Conservation (phyloP, 2,113 vertebrate genomes). For the Lanius collurio region DNA sequence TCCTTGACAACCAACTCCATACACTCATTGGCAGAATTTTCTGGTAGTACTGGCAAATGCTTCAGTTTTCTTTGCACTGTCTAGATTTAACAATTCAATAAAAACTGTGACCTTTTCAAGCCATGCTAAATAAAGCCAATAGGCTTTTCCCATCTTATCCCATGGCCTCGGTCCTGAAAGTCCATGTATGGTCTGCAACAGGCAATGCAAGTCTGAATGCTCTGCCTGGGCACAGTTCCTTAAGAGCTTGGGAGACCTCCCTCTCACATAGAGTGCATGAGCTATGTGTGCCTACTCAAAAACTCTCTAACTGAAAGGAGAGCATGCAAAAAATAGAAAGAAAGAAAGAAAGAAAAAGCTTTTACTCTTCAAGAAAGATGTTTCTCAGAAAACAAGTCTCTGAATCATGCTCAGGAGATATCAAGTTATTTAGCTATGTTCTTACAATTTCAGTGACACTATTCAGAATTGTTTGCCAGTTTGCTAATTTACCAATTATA, state of each 20-base stretch:
- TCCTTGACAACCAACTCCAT: constrained; percentile 33
- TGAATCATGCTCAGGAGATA: neutral
- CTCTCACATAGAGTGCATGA: neutral
- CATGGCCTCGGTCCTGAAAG: constrained; percentile 25
- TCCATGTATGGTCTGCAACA: constrained; percentile 50
- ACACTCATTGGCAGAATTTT: constrained; percentile 44
- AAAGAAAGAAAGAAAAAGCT: neutral
- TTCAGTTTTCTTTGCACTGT: constrained; percentile 23
- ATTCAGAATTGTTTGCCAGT: neutral
- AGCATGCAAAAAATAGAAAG: neutral
- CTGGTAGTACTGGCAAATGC: constrained; percentile 46
- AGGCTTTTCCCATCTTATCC: constrained; percentile 11
- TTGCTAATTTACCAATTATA: neutral
- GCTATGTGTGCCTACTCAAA: neutral
- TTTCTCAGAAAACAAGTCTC: neutral
- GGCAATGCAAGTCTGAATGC: neutral
- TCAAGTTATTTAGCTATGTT: neutral
- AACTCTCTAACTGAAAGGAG: neutral
- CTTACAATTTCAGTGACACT: neutral
- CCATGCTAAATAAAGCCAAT: constrained; percentile 39
- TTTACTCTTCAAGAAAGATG: neutral
- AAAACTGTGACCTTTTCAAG: constrained; percentile 42
- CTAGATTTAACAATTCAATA: constrained; percentile 47
- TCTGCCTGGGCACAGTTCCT: neutral
- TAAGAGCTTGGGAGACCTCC: neutral